Evolutionary conservation across 2,113 vertebrate genomes (phyloP), one percentile per base, ranked within the genome.

Genomic region (Naja naja): DNA sequence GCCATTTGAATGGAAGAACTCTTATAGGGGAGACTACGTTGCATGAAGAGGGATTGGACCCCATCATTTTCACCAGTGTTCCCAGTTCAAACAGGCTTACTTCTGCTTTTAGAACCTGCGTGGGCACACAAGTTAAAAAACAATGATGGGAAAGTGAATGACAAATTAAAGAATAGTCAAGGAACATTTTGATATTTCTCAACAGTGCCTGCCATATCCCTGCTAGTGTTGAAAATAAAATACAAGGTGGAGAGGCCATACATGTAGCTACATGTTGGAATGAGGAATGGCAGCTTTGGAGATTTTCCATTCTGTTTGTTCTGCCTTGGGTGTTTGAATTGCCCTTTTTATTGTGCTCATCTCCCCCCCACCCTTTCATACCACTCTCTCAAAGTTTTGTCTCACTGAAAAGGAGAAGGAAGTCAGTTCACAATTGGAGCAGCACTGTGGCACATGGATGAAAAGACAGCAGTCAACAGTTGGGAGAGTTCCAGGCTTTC

Each of bases 391-490:
- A 94, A 93, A 47, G 0, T 52, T 47, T 12, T 6, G 1, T 10
- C 64, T 23, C 39, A 1, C 93, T 12, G 88, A 91, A 94, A 89
- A 10, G 91, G 2, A 25, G 90, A 94, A 90, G 87, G 81, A 74
- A 93, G 91, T 22, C 87, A 85, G 92, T 86, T 85, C 45, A 90
- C 30, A 95, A 96, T 91, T 95, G 97, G 97, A 97, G 97, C 97
- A 98, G 97, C 97, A 98, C 97, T 96, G 97, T 98, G 98, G 98
- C 98, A 97, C 96, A 96, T 89, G 86, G 96, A 94, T 89, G 58
- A 87, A 91, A 88, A 96, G 97, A 96, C 96, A 97, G 95, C 96
- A 94, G 96, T 94, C 60, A 64, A 39, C 11, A 34, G 9, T n/a
- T 27, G 3, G 53, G 56, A 39, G 7, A 30, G 2, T 34, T 25